A percentile compares a stretch with the other conserved stretches of the same genome.
These are phyloP conservation scores for Ascidia mentula DNA, from an alignment of 23 tunicate species.

Conservation along the genomic window DNA sequence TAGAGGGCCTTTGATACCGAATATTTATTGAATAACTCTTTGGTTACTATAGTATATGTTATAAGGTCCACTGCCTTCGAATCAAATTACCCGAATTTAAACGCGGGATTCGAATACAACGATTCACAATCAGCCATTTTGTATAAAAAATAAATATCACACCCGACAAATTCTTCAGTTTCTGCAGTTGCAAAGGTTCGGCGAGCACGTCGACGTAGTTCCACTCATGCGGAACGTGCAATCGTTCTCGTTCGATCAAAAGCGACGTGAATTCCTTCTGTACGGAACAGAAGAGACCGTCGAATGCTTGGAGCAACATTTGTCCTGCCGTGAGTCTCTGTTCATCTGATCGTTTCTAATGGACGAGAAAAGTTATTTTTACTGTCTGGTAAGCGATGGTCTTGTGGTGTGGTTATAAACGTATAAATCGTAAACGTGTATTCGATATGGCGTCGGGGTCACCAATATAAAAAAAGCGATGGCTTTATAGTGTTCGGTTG, in stretches of 20 bases:
- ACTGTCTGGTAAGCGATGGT: background rate
- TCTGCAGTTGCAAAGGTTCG: slow-evolving; percentile 54
- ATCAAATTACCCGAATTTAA: background rate
- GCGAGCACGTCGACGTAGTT: slow-evolving; percentile 43
- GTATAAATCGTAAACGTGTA: no score
- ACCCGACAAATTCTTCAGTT: slow-evolving; percentile 66
- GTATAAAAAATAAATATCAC: no score
- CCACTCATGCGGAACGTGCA: slow-evolving; percentile 49
- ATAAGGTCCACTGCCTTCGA: background rate
- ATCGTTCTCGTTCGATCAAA: slow-evolving; percentile 22
- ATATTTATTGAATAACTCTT: no score
- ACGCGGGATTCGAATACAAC: no score
- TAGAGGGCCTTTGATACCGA: no score
- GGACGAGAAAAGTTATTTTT: background rate
- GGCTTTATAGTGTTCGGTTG: no score
- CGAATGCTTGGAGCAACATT: slow-evolving; percentile 84
- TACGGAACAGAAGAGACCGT: slow-evolving; percentile 66
- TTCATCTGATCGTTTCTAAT: slow-evolving; percentile 57
- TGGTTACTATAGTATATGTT: no score
- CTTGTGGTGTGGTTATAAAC: no score
- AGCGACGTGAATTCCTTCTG: slow-evolving; percentile 50
- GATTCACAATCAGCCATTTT: no score
- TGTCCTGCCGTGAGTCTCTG: slow-evolving; percentile 75
- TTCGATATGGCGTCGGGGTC: no score
- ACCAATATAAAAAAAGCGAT: no score